Evolutionary conservation across 1,140 invertebrate genomes (phyloP), one percentile per base, ranked within the genome.

Genomic region (Anastrepha obliqua): DNA sequence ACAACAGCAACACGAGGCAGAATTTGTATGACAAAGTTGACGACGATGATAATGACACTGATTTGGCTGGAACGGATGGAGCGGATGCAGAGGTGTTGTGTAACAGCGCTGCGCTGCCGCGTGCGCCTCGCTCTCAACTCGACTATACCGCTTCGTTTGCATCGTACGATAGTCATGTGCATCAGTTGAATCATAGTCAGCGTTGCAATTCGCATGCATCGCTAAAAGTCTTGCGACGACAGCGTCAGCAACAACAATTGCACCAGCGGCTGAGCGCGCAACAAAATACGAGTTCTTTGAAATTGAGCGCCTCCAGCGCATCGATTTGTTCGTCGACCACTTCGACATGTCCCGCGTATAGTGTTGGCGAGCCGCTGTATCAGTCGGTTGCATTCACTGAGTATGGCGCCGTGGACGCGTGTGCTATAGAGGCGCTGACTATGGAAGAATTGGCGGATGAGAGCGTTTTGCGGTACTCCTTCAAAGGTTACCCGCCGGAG

Each of bases 401-500:
- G 15, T 81, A 81, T 58, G 74, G 8, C 47, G 20, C 62, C 51
- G 51, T 20, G 15, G 29, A 44, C 11, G 42, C 11, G 5, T 42
- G 59, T 51, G 39, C 60, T 3, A 65, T 86, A 6, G 60, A 78
- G 55, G 42, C 87, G 59, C 42, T 65, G 20, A 65, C 47, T 42
- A 42, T 51, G 6, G 55, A 59, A 9, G 70, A 39, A 17, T 58
- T 62, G 5, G 88, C 89, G 58, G 90, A 91, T 62, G 87, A 88
- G n/a, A 88, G 58, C 64, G 88, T 88, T 3, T 88, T 90, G 89
- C 89, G 90, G 3, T 90, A 92, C n/a, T 92, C 91, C 17, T 90
- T 90, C 86, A 92, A 92, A 90, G 91, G 91, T 6, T 87, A 86
- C 78, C 91, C 91, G 88, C 91, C 91, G 17, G 91, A 92, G 70